phyloP scores from a whole-genome alignment of 2,797 vertebrate genomes.

The Toxotes lorentzi region DNA sequence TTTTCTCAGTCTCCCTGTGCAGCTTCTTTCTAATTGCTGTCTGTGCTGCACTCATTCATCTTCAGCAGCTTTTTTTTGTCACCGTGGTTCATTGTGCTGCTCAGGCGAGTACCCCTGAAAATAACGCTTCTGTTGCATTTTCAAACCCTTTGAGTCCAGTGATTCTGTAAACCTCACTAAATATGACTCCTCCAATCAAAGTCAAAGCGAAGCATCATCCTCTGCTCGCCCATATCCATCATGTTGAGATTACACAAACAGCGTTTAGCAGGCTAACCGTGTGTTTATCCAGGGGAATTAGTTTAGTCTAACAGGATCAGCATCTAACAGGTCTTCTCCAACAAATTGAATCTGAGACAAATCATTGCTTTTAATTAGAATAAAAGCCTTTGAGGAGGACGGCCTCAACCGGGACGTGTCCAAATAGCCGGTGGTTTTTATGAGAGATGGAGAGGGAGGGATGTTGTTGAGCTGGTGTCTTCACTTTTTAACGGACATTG shows the following conservation, averaged over 20 bases:
- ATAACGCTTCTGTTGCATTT: not conserved
- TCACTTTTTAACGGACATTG: slow-evolving; percentile 67
- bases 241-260: slow-evolving; percentile 57
- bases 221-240: slow-evolving; percentile 22
- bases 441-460: slow-evolving; percentile 64
- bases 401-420: slow-evolving; percentile 57
- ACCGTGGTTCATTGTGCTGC: not conserved
- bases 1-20: not conserved
- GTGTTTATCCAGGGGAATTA: slow-evolving; percentile 73
- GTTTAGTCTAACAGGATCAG: slow-evolving; percentile 81
- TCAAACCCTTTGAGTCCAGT: not conserved
- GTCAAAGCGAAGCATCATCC: not conserved
- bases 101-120: not conserved
- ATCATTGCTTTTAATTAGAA: slow-evolving; percentile 93
- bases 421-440: slow-evolving; percentile 74
- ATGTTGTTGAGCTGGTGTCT: slow-evolving; percentile 69
- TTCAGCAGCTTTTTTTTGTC: not conserved
- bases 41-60: not conserved
- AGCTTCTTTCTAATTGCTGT: not conserved
- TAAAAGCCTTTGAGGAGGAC: slow-evolving; percentile 87
- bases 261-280: slow-evolving; percentile 61
- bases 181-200: not conserved
- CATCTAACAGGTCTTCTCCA: slow-evolving; percentile 82
- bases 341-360: slow-evolving; percentile 86
- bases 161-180: not conserved